Conservation (phyloP, 2,113 vertebrate species). For the Trematomus loennbergii region DNA sequence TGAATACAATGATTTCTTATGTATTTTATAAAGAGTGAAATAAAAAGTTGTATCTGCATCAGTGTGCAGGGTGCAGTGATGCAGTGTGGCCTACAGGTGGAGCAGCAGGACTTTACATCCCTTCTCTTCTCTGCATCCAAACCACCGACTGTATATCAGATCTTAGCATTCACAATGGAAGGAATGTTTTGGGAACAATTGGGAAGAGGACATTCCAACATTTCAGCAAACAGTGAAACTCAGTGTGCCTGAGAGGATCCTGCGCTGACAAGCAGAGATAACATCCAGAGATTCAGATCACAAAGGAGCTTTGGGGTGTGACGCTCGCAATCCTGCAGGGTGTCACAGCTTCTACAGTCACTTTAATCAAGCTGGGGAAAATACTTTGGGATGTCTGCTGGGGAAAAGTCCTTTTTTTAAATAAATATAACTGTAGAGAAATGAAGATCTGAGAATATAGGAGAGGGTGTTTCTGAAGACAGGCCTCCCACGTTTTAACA, state of each 20-base stretch:
- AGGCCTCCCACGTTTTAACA: too few relatives aligned
- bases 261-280: not conserved
- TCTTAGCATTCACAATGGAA: not conserved
- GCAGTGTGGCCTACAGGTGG: conserved; percentile 16
- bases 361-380: not conserved
- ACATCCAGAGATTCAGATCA: not conserved
- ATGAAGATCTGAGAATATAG: not conserved
- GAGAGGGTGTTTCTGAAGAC: too few relatives aligned
- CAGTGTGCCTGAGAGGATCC: not conserved
- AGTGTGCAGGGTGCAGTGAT: not conserved
- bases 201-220: not conserved
- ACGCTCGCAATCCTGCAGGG: not conserved
- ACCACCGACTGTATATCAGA: not conserved
- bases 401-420: not conserved
- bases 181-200: not conserved
- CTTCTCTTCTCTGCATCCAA: not conserved
- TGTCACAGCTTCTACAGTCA: not conserved
- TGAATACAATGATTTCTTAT: not conserved
- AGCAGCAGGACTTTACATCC: conserved; percentile 10
- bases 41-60: too few relatives aligned
- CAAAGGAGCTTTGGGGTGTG: not conserved
- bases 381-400: not conserved
- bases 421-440: not conserved
- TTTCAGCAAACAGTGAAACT: not conserved
- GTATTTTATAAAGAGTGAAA: too few relatives aligned